Percentiles rank a stretch among this genome's conserved stretches.
These are phyloP conservation scores for Narcine bancroftii DNA, from an alignment of 2,113 vertebrate species.

Conservation along the genomic window DNA sequence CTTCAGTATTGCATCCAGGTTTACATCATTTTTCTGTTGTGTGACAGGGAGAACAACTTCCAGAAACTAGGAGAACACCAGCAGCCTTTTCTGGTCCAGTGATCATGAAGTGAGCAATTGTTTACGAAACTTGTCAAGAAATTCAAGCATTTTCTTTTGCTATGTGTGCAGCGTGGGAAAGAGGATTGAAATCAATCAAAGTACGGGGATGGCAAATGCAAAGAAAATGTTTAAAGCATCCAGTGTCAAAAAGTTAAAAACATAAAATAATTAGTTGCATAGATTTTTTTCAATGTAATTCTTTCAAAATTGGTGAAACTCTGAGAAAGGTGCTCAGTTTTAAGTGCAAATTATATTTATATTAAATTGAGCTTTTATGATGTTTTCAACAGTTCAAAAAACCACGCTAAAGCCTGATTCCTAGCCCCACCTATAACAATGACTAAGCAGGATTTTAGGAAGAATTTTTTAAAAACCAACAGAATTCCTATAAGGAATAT, in stretches of 20 bases:
- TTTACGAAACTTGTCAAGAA: neutral
- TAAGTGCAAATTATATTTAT: neutral
- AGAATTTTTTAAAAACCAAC: neutral
- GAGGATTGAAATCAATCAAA: neutral
- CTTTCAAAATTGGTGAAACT: neutral
- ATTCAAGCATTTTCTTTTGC: neutral
- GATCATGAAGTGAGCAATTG: neutral
- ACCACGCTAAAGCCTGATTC: too few relatives aligned
- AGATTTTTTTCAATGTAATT: neutral
- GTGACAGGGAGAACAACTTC: neutral
- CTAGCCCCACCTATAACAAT: neutral
- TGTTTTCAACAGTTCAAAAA: neutral
- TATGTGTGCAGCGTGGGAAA: neutral
- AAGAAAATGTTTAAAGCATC: neutral
- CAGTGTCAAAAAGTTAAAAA: neutral
- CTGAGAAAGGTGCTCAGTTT: neutral
- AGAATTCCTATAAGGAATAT: too few relatives aligned
- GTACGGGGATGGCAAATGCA: neutral
- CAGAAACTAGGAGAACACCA: constrained; percentile 7
- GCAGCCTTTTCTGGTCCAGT: neutral
- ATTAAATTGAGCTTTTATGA: neutral
- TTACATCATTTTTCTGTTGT: constrained; percentile 10
- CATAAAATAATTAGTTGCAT: neutral
- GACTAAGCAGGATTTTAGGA: neutral
- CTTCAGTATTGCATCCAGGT: neutral